Evolutionary conservation across 2,797 vertebrate species (phyloP).

Genomic region (Pangasius krempfi): DNA sequence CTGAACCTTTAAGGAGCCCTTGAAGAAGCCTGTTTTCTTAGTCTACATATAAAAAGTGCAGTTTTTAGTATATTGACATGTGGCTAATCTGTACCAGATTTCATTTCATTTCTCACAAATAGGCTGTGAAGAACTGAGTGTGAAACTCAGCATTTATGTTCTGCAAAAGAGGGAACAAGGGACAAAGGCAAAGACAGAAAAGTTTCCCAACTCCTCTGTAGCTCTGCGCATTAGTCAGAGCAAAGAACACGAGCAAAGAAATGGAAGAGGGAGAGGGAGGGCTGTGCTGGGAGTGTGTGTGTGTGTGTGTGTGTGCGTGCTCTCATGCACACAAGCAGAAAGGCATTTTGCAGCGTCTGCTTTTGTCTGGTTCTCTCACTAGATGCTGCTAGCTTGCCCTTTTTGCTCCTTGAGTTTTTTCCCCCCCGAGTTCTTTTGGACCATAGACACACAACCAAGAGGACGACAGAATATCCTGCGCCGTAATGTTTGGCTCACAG

Average conservation of each 20-base stretch:
- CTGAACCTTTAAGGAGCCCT: background rate
- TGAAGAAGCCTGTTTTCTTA: background rate
- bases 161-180: conserved; percentile 43
- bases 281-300: conserved; percentile 29
- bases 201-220: conserved; percentile 52
- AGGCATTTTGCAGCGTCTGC: conserved; percentile 64
- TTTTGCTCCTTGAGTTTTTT: conserved; percentile 60
- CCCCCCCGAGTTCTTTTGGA: conserved; percentile 32
- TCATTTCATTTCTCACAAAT: conserved; percentile 1
- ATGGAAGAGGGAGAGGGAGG: conserved; percentile 27
- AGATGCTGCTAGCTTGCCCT: conserved; percentile 74
- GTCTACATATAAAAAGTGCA: background rate
- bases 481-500: conserved; percentile 1
- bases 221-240: conserved; percentile 47
- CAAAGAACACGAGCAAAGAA: conserved; percentile 30
- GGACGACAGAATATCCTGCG: conserved; percentile 21
- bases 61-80: background rate
- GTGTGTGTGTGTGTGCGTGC: conserved; percentile 32
- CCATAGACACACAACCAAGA: conserved; percentile 49
- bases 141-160: conserved; percentile 31
- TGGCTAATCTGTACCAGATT: background rate
- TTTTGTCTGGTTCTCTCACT: conserved; percentile 73
- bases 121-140: background rate
- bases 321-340: conserved; percentile 34
- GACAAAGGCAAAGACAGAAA: conserved; percentile 45